These are phyloP conservation scores for Nannoperca australis DNA, from an alignment of 2,797 vertebrate genomes.

Conservation along the genomic window DNA sequence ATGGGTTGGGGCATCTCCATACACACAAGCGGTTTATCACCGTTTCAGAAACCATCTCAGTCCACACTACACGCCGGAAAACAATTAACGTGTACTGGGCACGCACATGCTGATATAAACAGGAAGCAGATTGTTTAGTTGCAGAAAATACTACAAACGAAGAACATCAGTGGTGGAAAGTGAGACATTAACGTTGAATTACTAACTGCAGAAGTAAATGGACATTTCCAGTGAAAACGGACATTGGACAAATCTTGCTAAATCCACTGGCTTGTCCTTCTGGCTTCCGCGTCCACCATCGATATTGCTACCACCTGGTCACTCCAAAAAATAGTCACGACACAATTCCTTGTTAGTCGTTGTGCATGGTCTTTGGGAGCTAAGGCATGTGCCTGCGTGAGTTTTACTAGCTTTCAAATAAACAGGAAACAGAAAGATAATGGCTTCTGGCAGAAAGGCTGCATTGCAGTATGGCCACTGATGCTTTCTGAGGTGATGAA, in stretches of 20 bases:
- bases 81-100: too few relatives aligned
- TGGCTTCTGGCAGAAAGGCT: neutral
- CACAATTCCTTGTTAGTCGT: neutral
- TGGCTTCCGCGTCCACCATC: neutral
- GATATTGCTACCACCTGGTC: neutral
- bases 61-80: too few relatives aligned
- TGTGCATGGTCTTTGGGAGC: neutral
- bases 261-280: too few relatives aligned
- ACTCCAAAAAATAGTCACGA: accelerated
- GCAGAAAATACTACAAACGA: too few relatives aligned
- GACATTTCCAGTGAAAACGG: neutral
- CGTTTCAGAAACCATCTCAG: too few relatives aligned
- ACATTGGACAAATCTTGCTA: neutral
- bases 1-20: neutral
- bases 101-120: too few relatives aligned
- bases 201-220: neutral
- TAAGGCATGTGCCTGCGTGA: neutral
- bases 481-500: neutral
- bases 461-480: neutral
- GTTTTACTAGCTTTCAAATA: neutral
- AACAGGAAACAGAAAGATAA: neutral
- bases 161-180: too few relatives aligned
- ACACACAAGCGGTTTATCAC: too few relatives aligned
- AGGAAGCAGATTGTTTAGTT: too few relatives aligned
- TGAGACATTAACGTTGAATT: too few relatives aligned